Conservation (phyloP, 2,113 vertebrate species). For the Pituophis catenifer region DNA sequence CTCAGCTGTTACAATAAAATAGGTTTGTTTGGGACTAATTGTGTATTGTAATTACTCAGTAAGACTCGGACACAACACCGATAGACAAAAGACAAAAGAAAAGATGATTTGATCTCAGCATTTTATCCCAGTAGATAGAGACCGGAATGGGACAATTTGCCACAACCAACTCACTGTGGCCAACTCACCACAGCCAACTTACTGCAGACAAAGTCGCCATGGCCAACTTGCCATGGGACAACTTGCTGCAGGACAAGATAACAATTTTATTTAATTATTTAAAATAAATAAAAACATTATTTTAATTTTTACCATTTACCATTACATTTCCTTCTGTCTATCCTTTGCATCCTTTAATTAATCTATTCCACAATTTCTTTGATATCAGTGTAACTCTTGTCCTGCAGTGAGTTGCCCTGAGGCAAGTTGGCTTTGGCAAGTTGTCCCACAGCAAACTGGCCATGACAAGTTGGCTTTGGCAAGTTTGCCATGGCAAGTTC, state of each 20-base stretch:
- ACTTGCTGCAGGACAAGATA: neutral
- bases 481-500: neutral
- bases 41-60: no score
- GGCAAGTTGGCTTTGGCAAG: neutral
- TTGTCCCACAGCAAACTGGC: neutral
- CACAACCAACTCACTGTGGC: no score
- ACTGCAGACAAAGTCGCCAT: no score
- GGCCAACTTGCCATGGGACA: neutral
- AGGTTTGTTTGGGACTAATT: no score
- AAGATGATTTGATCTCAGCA: neutral
- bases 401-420: neutral
- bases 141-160: no score
- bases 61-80: no score
- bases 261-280: neutral
- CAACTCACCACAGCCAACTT: no score
- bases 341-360: neutral
- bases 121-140: neutral
- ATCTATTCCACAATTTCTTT: neutral
- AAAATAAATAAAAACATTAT: neutral
- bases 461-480: no score
- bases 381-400: neutral
- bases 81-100: neutral
- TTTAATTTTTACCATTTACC: neutral
- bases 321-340: neutral
- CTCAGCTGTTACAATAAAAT: no score